phyloP scores from a whole-genome alignment of 2,888 invertebrate species.

The Tachina fera region DNA sequence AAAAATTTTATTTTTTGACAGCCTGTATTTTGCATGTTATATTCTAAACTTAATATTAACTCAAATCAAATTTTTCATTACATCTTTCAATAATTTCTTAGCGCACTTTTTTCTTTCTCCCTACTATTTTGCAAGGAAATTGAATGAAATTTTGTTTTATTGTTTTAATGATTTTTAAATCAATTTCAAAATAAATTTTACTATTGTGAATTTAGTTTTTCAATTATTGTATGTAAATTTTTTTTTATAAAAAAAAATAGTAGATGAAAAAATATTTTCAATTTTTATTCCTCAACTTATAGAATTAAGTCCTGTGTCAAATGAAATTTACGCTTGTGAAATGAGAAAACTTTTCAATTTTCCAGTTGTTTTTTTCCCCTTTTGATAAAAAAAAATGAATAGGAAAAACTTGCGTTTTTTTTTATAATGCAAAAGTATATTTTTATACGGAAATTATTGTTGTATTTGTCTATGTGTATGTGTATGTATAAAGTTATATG shows the following conservation, averaged over 20 bases:
- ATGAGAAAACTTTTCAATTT: conserved; percentile 76
- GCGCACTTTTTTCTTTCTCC: background rate
- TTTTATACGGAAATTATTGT: conserved; percentile 2
- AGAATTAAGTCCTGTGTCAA: conserved; percentile 74
- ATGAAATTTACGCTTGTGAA: conserved; percentile 73
- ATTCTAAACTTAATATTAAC: background rate
- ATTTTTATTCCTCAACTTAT: conserved; percentile 63
- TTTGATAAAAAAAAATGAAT: conserved; percentile 20
- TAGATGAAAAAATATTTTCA: conserved; percentile 52
- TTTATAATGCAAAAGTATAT: conserved; percentile 26
- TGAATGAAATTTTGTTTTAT: conserved; percentile 44
- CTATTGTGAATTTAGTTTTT: conserved; percentile 59
- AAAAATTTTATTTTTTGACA: no score
- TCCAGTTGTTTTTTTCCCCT: conserved; percentile 36
- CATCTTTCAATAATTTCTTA: background rate
- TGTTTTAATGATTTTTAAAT: conserved; percentile 66
- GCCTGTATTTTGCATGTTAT: no score
- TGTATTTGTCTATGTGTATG: conserved; percentile 1
- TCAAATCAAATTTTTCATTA: background rate
- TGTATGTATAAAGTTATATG: background rate
- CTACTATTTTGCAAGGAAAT: background rate
- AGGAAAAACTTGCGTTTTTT: conserved; percentile 39
- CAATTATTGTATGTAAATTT: conserved; percentile 69
- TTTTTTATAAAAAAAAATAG: conserved; percentile 38
- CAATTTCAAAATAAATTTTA: conserved; percentile 35